Conservation (phyloP, 2,797 vertebrate genomes). For the Acestrorhynchus altus region DNA sequence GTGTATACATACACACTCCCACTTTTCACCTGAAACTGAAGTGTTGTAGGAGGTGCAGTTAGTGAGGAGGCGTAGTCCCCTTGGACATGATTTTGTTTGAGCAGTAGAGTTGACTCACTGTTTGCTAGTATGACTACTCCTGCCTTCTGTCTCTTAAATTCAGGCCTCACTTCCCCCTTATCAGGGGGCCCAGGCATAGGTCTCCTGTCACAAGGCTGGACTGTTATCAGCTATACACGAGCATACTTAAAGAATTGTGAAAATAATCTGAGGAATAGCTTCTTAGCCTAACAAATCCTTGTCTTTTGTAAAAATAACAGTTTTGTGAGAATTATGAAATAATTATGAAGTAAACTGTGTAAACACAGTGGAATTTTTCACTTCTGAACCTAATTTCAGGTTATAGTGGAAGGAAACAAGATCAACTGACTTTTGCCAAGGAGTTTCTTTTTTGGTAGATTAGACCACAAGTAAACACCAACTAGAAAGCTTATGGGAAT, state of each 20-base stretch:
- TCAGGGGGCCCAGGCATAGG: conserved; percentile 27
- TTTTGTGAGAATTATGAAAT: no score
- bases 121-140: conserved; percentile 46
- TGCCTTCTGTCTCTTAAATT: conserved; percentile 22
- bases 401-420: no score
- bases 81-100: conserved; percentile 39
- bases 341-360: no score
- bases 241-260: conserved; percentile 9
- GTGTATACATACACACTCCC: conserved; percentile 1
- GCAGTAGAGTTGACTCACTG: conserved; percentile 43
- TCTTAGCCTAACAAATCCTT: neutral
- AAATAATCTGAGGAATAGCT: neutral
- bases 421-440: no score
- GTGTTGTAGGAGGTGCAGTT: conserved; percentile 29
- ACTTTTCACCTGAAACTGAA: conserved; percentile 25
- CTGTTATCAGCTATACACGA: conserved; percentile 23
- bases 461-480: neutral
- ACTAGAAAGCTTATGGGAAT: neutral
- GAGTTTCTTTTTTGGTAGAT: no score
- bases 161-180: conserved; percentile 1
- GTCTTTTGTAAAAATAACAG: no score
- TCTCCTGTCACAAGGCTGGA: conserved; percentile 15
- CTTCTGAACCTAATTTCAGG: no score
- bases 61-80: conserved; percentile 24
- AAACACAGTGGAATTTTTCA: no score